Base-by-base conservation (phyloP, 2,888 invertebrate genomes). In the Cephus pygmeus region DNA sequence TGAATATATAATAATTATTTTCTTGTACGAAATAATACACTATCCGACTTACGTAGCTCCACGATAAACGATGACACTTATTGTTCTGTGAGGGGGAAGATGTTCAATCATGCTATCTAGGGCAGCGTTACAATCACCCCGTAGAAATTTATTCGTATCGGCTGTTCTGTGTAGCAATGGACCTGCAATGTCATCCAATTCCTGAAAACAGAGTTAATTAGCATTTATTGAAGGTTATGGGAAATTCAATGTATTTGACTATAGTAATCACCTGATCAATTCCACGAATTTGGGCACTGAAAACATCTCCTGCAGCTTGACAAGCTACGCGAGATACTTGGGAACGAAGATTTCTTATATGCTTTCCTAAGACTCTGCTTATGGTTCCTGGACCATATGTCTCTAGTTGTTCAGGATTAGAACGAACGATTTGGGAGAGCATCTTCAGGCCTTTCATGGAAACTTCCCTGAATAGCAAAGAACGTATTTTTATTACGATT, bases 321-420 rank as follows among this genome's bases (percentile, higher is more conserved):
- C 99, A 98, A 30, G 98, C 98, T 4, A 96, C 94, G 75, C 98
- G 94, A 0, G 98, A 96, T 0, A 98, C 98, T 89, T 98, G 97
- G 0, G 99, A 99, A 34, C 99, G 94, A 80, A 99, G 93, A 91
- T 98, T 99, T 83, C 96, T 96, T 74, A 97, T 95, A 87, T 98
- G 96, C 80, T 94, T 93, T 0, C 96, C 94, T 34, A 97, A 91
- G 80, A 94, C 93, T n/a, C 95, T 93, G 91, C 94, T 95, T 34
- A 95, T 93, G 34, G 95, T 93, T 74, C 96, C 90, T 34, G 92
- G 96, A 80, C 96, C 94, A 81, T 96, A 94, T 1, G 93, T 88
- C 76, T 94, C 94, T 69, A 95, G 85, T 30, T 93, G 90, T 34
- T 95, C 96, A 0, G 94, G 92, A 84, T 95, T 93, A 85, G 96